Evolutionary conservation across 2,888 invertebrate genomes (phyloP), one percentile per base, ranked within the genome.

Genomic region (Troides helena): DNA sequence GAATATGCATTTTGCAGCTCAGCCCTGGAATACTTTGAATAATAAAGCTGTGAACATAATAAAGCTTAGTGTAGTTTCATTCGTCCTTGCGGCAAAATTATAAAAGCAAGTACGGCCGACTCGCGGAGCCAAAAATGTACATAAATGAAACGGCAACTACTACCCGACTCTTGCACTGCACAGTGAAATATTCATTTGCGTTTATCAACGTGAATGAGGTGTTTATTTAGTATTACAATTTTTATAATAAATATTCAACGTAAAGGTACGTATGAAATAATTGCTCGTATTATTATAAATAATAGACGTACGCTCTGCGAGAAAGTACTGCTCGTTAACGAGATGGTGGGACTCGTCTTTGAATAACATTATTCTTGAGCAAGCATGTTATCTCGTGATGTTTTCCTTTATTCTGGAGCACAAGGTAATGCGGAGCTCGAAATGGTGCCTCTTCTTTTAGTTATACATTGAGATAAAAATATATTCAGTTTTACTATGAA

Each of bases 341-440:
- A 57, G 57, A 57, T 18, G 57, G 57, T 21, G 57, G 57, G n/a
- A 50, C 17, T 50, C 50, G 21, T 18, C 57, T 57, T 57, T 57
- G 57, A 57, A 57, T 57, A 57, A 57, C 57, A 57, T 57, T 57
- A 57, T 57, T 57, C 57, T 57, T 8, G 57, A 21, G 21, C 57
- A 57, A 57, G 57, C 57, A 57, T 57, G n/a, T 57, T 57, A 57
- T 57, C 57, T 57, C 57, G 57, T 57, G 57, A 57, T 57, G 21
- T 23, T n/a, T 18, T 57, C 57, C 57, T 57, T 57, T 57, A 57
- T 57, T 57, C 57, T 8, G 18, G n/a, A 53, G 53, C 53, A 53
- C 53, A 18, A 8, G 57, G 57, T 57, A 57, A 57, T 23, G 57
- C 57, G 57, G 57, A 21, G 10, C 57, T 57, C 21, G 6, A 6